Conservation (phyloP, 2,888 invertebrate species). For the Orthonychiurus folsomi region DNA sequence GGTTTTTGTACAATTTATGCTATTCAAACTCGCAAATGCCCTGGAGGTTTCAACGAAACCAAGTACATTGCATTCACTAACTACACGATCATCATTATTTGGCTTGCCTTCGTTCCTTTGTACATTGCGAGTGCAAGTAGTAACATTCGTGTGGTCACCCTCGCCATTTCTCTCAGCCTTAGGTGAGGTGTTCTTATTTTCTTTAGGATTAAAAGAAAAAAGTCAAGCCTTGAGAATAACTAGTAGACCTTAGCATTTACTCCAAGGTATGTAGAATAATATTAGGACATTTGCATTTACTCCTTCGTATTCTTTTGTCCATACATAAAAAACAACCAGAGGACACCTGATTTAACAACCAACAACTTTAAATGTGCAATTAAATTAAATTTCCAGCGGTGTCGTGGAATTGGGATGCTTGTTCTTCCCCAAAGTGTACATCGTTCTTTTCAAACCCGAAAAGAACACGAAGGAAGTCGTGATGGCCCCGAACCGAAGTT, state of each 20-base stretch:
- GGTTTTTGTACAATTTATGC: constrained; percentile 51
- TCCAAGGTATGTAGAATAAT: neutral
- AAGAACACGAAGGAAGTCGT: constrained; percentile 53
- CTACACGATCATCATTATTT: constrained; percentile 51
- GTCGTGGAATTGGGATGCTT: constrained; percentile 50
- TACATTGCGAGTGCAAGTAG: constrained; percentile 49
- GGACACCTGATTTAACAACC: too few species aligned
- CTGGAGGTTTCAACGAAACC: constrained; percentile 53
- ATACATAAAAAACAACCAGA: too few species aligned
- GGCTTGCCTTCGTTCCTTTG: constrained; percentile 52
- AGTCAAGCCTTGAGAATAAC: neutral
- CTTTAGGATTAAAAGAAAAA: too few species aligned
- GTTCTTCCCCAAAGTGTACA: constrained; percentile 52
- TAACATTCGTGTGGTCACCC: constrained; percentile 48
- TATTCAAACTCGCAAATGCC: constrained; percentile 52
- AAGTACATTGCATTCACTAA: constrained; percentile 52
- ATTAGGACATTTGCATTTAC: too few species aligned
- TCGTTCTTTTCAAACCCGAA: constrained; percentile 51
- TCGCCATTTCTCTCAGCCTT: constrained; percentile 50
- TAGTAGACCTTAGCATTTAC: neutral
- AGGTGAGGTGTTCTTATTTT: constrained; percentile 40
- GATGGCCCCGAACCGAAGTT: constrained; percentile 45
- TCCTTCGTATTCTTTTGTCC: too few species aligned
- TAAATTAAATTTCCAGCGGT: too few species aligned
- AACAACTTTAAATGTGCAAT: too few species aligned